Base-by-base conservation (phyloP, 2,888 invertebrate species). In the Halictus quadricinctus region DNA sequence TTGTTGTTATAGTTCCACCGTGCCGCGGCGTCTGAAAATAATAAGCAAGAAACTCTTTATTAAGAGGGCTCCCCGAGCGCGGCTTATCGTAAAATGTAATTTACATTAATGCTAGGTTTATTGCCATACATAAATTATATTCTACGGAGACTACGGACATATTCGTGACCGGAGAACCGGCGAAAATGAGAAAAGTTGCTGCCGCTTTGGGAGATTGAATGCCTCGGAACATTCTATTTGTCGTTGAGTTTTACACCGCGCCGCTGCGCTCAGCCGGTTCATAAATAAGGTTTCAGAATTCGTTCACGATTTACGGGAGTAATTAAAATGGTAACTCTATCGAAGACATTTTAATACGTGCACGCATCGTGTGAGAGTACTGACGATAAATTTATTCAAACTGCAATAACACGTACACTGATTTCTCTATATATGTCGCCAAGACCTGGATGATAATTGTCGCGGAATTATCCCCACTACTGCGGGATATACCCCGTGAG, bases 11-110 rank as follows among this genome's bases (percentile, higher is more conserved):
- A n/a, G 70, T 73, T 29, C 46, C 70, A 72, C 76, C 77, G 25
- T 77, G 86, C 64, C 87, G 84, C n/a, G 81, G 83, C 29, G 77
- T 85, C 91, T 91, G 90, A 18, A 87, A 87, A 83, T 46, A 69
- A 86, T 48, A 76, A 86, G 73, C 58, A 78, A 81, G 36, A 74
- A 76, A 79, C 25, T 76, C 43, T 66, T 79, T 50, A 58, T 86
- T 82, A 86, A 43, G 2, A 0, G 10, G n/a, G 2, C 66, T 48
- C 46, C 13, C 13, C 0, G 46, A n/a, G 25, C 18, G 25, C 21
- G 50, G 58, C 50, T 77, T 80, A 85, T 78, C 77, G 58, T 21
- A 46, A 46, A 72, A 54, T 15, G 64, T 74, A 80, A 84, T 80
- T 85, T 80, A 58, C 76, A 73, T 83, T 83, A 76, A 83, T 64